Evolutionary conservation across 1,140 invertebrate species (phyloP).

Genomic region (Drosophila punjabiensis): DNA sequence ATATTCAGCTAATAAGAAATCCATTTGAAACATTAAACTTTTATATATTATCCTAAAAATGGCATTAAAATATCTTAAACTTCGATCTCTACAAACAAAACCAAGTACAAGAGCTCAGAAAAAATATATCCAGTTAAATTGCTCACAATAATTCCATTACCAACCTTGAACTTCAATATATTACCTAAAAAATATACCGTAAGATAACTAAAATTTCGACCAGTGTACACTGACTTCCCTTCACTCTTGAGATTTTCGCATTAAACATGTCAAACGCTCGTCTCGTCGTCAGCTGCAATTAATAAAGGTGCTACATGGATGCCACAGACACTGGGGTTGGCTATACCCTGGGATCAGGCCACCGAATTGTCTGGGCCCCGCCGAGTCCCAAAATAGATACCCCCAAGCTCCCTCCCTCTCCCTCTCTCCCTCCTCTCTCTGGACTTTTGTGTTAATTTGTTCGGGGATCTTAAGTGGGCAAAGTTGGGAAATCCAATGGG

Average conservation of each 20-base stretch:
- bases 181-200: not conserved
- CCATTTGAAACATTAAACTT: not conserved
- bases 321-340: conserved; percentile 30
- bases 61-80: too few species aligned
- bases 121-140: not conserved
- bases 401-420: conserved; percentile 6
- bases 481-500: not conserved
- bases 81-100: too few species aligned
- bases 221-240: conserved; percentile 9
- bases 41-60: not conserved
- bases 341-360: conserved; percentile 37
- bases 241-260: conserved; percentile 60
- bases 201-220: not conserved
- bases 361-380: conserved; percentile 40
- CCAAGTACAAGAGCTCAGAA: not conserved
- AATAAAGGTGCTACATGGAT: conserved; percentile 79
- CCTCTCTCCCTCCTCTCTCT: not conserved
- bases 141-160: not conserved
- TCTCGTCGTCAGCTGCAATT: conserved; percentile 81
- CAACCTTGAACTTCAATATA: not conserved
- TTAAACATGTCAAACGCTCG: conserved; percentile 82
- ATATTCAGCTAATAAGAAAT: not conserved
- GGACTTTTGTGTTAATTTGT: conserved; percentile 63
- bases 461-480: conserved; percentile 25
- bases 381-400: conserved; percentile 53